Evolutionary conservation across 2,113 vertebrate species (phyloP).

Genomic region (Microcebus jonahi): DNA sequence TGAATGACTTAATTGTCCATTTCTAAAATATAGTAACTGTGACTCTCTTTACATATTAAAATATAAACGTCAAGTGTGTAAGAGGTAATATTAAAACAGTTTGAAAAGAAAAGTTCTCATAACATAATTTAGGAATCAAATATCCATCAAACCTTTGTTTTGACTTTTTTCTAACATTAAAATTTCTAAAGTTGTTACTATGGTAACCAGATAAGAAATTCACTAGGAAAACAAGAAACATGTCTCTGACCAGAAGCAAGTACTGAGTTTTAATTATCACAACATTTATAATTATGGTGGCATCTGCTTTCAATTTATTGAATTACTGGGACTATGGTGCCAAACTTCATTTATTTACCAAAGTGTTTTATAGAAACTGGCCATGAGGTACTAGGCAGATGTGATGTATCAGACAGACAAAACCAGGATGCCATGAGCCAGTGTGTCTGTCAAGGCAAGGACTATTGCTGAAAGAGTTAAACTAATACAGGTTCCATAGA

Average conservation of each 20-base stretch:
- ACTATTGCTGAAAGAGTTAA: neutral
- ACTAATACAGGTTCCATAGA: neutral
- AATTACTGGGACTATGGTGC: neutral
- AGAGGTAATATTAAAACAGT: neutral
- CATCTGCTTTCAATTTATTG: neutral
- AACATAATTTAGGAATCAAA: conserved; percentile 13
- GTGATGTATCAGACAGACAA: neutral
- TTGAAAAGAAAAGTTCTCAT: neutral
- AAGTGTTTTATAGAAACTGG: neutral
- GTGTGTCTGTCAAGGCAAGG: neutral
- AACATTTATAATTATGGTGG: neutral
- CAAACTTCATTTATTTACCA: neutral
- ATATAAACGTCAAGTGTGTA: neutral
- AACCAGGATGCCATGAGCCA: neutral
- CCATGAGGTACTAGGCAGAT: neutral
- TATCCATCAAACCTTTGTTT: neutral
- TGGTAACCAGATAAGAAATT: neutral
- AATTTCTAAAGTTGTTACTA: neutral
- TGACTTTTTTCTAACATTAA: neutral
- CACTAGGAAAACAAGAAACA: neutral
- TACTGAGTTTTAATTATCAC: neutral
- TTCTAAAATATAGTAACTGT: neutral
- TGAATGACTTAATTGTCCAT: neutral
- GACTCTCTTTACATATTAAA: neutral
- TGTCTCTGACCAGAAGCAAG: neutral